Base-by-base conservation (phyloP, 1,140 invertebrate species). In the Zaprionus ornatus region DNA sequence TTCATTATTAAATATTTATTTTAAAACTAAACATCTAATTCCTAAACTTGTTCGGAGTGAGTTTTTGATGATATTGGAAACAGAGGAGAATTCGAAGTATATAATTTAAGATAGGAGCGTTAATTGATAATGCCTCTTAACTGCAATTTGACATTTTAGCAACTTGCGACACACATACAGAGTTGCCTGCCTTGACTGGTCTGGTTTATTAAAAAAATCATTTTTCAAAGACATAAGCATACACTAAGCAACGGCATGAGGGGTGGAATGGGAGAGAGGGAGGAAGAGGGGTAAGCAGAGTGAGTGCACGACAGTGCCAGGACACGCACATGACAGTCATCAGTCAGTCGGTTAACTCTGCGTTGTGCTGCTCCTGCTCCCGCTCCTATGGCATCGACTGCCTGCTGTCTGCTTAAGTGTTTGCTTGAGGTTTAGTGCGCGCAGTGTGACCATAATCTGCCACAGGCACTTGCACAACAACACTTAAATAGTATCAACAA, bases 381-480 rank as follows among this genome's bases (percentile, higher is more conserved):
- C 10, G 61, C 62, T 74, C 69, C 71, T 63, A 29, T 57, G 56
- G 59, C 70, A 68, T 70, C 71, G 45, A 50, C 45, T 50, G 45
- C 45, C 45, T 48, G 45, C 45, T 48, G 45, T 9, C 45, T 50
- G 67, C 63, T 90, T 90, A 90, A 90, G 85, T 90, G 85, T 80
- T 90, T 90, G 85, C 83, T 90, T 84, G 73, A 72, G 85, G 78
- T 88, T 88, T 84, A 79, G 65, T 40, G 40, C 70, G 79, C 85
- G 66, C 85, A 82, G 85, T 88, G 85, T 82, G 81, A 79, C 85
- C 81, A 90, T 90, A 88, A 88, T 84, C 85, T 87, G 84, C 80
- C 80, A 68, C 84, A 87, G 84, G 78, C 84, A 87, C 83, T 86
- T 82, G 74, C 72, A 74, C 80, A 80, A 54, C 81, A 56, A 52